phyloP scores from a whole-genome alignment of 2,888 invertebrate species.

The Hypomecis punctinalis region DNA sequence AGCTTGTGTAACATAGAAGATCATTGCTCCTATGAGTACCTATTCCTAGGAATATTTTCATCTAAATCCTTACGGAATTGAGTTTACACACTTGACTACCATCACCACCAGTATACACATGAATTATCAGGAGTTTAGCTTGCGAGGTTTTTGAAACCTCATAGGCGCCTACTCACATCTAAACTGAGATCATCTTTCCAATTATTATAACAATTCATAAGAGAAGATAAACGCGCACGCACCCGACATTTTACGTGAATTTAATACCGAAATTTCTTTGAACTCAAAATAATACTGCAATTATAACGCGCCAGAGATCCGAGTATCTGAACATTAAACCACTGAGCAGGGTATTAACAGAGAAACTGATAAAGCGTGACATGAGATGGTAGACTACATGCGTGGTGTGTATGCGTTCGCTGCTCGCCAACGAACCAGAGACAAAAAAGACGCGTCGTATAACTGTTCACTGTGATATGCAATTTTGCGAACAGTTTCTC shows the following conservation, averaged over 20 bases:
- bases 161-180: constrained; percentile 53
- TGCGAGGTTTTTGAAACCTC: constrained; percentile 49
- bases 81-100: no score
- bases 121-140: background rate
- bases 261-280: constrained; percentile 63
- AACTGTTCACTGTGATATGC: background rate
- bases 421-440: background rate
- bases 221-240: constrained; percentile 53
- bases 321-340: constrained; percentile 53
- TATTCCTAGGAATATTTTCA: background rate
- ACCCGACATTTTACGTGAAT: constrained; percentile 47
- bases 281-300: constrained; percentile 58
- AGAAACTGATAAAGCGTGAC: background rate
- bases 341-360: constrained; percentile 2
- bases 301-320: constrained; percentile 56
- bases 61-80: no score
- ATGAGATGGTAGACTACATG: background rate
- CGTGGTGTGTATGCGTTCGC: no score
- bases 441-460: background rate
- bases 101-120: no score
- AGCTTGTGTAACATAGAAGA: no score
- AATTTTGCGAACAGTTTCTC: background rate
- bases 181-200: constrained; percentile 45
- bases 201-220: constrained; percentile 55
- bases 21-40: no score